Base-by-base conservation (phyloP, 2,888 invertebrate genomes). In the Erpobdella octoculata region DNA sequence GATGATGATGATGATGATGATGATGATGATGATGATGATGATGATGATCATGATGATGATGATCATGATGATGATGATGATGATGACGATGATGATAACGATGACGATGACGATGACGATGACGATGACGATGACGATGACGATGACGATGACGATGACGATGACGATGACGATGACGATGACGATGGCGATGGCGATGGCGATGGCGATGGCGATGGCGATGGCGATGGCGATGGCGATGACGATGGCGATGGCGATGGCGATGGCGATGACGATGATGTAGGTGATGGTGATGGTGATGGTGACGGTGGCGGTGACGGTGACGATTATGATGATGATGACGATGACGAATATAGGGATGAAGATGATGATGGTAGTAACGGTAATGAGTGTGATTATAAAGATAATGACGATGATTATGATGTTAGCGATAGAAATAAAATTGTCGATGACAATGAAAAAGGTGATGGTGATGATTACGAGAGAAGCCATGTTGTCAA, bases 1-100 rank as follows among this genome's bases (percentile, higher is more conserved):
- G 59, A 59, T 6, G 59, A 59, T 59, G 59, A 59, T 31, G 59
- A 59, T 31, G 31, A 31, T 59, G 3, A 59, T 59, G 31, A 59
- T 59, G 59, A 59, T 59, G 59, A 59, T 59, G 59, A 59, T 59
- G 31, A 59, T 31, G 31, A 59, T 59, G 31, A 59, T 31, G 59
- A 59, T 6, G 59, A 59, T 59, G 59, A 59, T 31, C 21, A 3
- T 59, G 59, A 59, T 59, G 59, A 3, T 59, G 59, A 59, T 59
- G 59, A 21, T 58, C 18, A 21, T 28, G 8, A 15, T 58, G 8
- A 58, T 58, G 8, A 21, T 58, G 8, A 58, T 58, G 12, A 58
- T 58, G 12, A 58, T 58, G 8, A 58, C 21, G 12, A 58, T 58
- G 8, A 58, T 58, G 8, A 21, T 58, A 8, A 58, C 18, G 12